These are phyloP conservation scores for Drosophila algonquin DNA, from an alignment of 2,888 invertebrate species.

Conservation along the genomic window DNA sequence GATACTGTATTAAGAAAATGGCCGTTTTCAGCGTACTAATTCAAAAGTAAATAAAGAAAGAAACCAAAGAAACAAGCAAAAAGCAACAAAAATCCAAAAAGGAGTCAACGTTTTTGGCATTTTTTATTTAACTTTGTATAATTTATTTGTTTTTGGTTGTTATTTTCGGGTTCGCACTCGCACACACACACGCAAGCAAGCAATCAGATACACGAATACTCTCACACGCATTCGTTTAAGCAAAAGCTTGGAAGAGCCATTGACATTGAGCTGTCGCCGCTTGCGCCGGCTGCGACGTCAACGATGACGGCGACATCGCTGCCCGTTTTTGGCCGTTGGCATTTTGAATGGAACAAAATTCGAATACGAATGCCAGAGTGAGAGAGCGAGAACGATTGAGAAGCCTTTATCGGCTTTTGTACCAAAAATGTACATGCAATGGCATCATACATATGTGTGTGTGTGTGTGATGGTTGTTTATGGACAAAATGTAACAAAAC, in stretches of 20 bases:
- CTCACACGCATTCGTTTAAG: constrained; percentile 9
- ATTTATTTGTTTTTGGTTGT: constrained; percentile 52
- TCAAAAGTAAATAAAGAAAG: neutral
- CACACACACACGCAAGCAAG: constrained; percentile 7
- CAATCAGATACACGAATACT: neutral
- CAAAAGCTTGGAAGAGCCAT: constrained; percentile 56
- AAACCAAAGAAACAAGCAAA: constrained; percentile 15
- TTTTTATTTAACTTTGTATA: constrained; percentile 59
- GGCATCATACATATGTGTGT: constrained; percentile 14
- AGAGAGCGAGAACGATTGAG: neutral
- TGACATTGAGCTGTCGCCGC: constrained; percentile 72
- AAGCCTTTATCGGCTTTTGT: constrained; percentile 32
- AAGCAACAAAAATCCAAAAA: constrained; percentile 31
- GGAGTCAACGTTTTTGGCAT: constrained; percentile 57
- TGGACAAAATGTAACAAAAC: constrained; percentile 64
- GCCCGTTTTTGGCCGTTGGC: constrained; percentile 72
- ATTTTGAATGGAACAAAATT: constrained; percentile 52
- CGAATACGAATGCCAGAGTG: neutral
- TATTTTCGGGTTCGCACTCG: constrained; percentile 10
- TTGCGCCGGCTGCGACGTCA: constrained; percentile 30
- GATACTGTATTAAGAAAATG: too few species aligned
- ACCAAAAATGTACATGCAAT: constrained; percentile 69
- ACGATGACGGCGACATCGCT: constrained; percentile 23
- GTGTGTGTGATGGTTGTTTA: constrained; percentile 36
- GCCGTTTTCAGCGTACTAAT: too few species aligned